Evolutionary conservation across 23 tunicate genomes (phyloP).

Genomic region (Halocynthia aurantium): DNA sequence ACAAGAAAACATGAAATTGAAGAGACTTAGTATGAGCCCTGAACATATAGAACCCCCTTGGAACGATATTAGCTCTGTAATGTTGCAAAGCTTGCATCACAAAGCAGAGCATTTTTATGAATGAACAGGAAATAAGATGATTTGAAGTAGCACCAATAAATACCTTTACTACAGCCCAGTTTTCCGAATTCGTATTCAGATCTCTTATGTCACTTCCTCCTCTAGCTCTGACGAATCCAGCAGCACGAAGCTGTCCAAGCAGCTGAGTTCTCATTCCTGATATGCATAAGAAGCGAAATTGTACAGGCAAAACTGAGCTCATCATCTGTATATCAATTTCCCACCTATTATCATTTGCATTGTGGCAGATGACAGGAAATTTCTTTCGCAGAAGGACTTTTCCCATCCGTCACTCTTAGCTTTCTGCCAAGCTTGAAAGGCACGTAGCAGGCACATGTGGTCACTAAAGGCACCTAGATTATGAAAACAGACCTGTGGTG

Average conservation of each 20-base stretch:
- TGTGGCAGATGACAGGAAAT: conserved; percentile 82
- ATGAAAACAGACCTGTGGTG: not conserved
- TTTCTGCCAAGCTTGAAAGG: conserved; percentile 93
- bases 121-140: too few relatives aligned
- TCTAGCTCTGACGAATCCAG: conserved; percentile 90
- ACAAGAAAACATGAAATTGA: too few relatives aligned
- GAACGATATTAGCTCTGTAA: too few relatives aligned
- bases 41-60: too few relatives aligned
- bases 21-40: too few relatives aligned
- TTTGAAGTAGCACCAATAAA: not conserved
- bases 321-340: not conserved
- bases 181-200: conserved; percentile 86
- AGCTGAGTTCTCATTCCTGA: conserved; percentile 89
- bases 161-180: conserved; percentile 99
- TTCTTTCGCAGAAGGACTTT: conserved; percentile 50
- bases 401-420: conserved; percentile 95
- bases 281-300: not conserved
- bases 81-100: too few relatives aligned
- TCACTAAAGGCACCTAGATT: conserved; percentile 80
- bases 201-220: conserved; percentile 93
- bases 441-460: conserved; percentile 76
- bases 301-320: not conserved
- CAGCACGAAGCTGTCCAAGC: conserved; percentile 93
- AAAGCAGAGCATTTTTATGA: too few relatives aligned
- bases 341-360: conserved; percentile 94